Conservation (phyloP, 2,888 invertebrate species). For the Pyrgus malvae region DNA sequence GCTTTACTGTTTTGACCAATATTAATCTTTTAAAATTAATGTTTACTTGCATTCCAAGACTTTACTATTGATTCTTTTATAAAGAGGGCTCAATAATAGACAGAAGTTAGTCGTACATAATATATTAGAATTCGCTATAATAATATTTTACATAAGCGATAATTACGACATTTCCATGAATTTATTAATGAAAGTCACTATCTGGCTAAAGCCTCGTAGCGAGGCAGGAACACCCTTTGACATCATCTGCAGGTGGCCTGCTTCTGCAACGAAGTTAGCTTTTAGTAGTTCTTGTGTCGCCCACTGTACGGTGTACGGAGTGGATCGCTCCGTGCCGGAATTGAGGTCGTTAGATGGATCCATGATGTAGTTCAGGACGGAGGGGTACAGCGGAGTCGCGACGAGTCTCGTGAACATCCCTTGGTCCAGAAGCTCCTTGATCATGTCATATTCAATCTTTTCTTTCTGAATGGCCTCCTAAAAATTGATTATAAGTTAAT, state of each 20-base stretch:
- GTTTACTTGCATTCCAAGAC: too few species aligned
- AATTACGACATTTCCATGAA: not conserved
- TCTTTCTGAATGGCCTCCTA: conserved; percentile 52
- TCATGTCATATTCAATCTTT: conserved; percentile 60
- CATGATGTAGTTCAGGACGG: conserved; percentile 53
- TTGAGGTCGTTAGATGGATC: conserved; percentile 8
- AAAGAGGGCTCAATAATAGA: not conserved
- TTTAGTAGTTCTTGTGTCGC: conserved; percentile 52
- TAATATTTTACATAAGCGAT: not conserved
- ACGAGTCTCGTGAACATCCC: conserved; percentile 63
- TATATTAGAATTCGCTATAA: not conserved
- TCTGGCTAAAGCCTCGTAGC: conserved; percentile 62
- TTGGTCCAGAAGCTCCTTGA: conserved; percentile 61
- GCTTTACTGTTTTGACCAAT: too few species aligned
- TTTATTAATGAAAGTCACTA: conserved; percentile 56
- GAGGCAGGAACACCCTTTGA: conserved; percentile 54
- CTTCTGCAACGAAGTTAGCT: conserved; percentile 61
- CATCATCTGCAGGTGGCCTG: conserved; percentile 61
- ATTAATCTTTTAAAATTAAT: too few species aligned
- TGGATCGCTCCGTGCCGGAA: conserved; percentile 24
- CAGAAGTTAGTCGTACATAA: not conserved
- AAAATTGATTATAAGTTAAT: conserved; percentile 26
- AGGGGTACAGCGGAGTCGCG: conserved; percentile 55
- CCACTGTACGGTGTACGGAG: conserved; percentile 53
- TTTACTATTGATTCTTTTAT: too few species aligned